Evolutionary conservation across 2,113 vertebrate species (phyloP).

Genomic region (Ictalurus furcatus): DNA sequence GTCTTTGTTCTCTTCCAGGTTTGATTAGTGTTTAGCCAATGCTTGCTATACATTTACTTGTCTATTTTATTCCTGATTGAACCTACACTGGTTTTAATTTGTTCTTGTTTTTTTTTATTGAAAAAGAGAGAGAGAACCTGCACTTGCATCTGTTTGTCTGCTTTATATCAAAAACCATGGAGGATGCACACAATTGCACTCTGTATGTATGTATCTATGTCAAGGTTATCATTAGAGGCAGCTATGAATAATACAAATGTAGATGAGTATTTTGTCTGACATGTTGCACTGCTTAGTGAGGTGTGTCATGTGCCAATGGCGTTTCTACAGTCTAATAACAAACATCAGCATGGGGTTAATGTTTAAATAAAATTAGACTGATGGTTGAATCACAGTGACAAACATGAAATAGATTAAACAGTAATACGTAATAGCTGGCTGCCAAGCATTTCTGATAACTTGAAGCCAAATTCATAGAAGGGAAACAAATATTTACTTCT

Average conservation of each 20-base stretch:
- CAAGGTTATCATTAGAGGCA: not conserved
- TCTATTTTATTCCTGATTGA: not conserved
- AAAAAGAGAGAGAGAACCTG: not conserved
- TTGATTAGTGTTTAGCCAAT: not conserved
- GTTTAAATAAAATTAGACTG: slow-evolving; percentile 4
- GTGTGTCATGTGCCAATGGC: not conserved
- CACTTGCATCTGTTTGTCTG: not conserved
- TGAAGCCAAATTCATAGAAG: slow-evolving; percentile 22
- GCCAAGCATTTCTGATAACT: slow-evolving; percentile 1
- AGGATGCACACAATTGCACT: not conserved
- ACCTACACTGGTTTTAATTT: not conserved
- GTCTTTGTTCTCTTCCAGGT: not conserved
- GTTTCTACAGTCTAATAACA: not conserved
- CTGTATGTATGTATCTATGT: not conserved
- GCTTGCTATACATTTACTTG: not conserved
- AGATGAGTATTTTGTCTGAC: not conserved
- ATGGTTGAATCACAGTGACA: slow-evolving; percentile 10
- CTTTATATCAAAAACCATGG: not conserved
- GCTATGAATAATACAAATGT: not conserved
- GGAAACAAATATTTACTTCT: slow-evolving; percentile 23
- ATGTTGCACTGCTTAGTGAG: not conserved
- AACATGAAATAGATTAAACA: not conserved
- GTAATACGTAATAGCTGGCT: not conserved
- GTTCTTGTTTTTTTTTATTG: no score
- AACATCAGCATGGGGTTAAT: not conserved